Evolutionary conservation across 1,140 invertebrate genomes (phyloP).

Genomic region (Trichoplusia ni): DNA sequence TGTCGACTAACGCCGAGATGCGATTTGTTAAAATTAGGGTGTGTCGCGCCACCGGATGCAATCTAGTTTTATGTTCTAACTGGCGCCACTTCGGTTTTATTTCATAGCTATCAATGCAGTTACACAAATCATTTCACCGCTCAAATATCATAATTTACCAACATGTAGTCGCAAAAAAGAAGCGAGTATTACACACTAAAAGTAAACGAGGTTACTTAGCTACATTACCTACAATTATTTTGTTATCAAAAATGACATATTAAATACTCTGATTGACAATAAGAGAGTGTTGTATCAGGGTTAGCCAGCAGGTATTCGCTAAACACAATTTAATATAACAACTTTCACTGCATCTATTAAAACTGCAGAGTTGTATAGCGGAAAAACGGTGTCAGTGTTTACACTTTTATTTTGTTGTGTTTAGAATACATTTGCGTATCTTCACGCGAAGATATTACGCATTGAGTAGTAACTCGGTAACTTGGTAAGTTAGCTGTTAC

Average conservation of each 20-base stretch:
- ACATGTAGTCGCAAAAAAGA: not conserved
- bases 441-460: slow-evolving; percentile 12
- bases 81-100: slow-evolving; percentile 4
- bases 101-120: slow-evolving; percentile 8
- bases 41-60: slow-evolving; percentile 5
- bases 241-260: not conserved
- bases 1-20: not conserved
- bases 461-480: slow-evolving; percentile 26
- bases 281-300: slow-evolving; percentile 36
- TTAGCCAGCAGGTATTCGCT: slow-evolving; percentile 1
- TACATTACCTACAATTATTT: too few species aligned
- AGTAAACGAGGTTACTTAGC: too few species aligned
- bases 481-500: too few species aligned
- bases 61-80: slow-evolving; percentile 7
- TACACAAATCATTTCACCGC: not conserved
- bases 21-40: slow-evolving; percentile 16
- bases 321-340: slow-evolving; percentile 5
- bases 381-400: slow-evolving; percentile 18
- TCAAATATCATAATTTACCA: slow-evolving; percentile 2
- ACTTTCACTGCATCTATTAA: slow-evolving; percentile 7
- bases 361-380: not conserved
- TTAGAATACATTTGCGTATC: slow-evolving; percentile 18
- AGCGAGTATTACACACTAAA: not conserved
- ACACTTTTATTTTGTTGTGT: slow-evolving; percentile 11
- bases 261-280: slow-evolving; percentile 27